Conservation (phyloP, 2,888 invertebrate species). For the Noctua pronuba region DNA sequence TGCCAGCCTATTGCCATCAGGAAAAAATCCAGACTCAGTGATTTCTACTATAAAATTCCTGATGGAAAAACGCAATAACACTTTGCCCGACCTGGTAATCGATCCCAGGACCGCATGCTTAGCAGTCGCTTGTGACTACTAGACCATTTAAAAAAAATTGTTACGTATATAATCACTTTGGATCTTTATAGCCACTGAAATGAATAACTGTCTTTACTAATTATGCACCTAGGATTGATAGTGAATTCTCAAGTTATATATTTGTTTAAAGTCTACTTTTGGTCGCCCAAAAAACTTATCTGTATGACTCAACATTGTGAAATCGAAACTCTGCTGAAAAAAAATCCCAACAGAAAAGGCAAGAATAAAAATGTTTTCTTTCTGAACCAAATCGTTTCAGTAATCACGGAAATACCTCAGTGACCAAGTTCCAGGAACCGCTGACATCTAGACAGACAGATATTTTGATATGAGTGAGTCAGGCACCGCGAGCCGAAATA, state of each 20-base stretch:
- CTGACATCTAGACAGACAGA: conserved; percentile 34
- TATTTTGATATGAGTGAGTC: conserved; percentile 60
- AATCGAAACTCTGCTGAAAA: background rate
- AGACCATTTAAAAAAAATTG: no score
- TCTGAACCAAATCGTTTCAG: conserved; percentile 15
- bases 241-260: background rate
- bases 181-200: background rate
- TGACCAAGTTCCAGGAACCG: conserved; percentile 20
- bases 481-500: conserved; percentile 32
- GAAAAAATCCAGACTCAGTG: no score
- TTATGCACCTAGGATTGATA: no score
- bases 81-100: no score
- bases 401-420: conserved; percentile 44
- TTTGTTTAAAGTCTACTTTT: no score
- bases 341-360: no score
- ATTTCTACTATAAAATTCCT: no score
- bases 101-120: no score
- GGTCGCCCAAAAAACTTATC: background rate
- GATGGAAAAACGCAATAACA: no score
- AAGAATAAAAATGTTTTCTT: background rate
- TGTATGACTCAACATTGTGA: background rate
- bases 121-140: no score
- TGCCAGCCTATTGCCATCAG: no score
- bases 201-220: no score
- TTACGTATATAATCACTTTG: background rate